Evolutionary conservation across 2,113 vertebrate genomes (phyloP), one percentile per base, ranked within the genome.

Genomic region (Nothobranchius kuhntae): DNA sequence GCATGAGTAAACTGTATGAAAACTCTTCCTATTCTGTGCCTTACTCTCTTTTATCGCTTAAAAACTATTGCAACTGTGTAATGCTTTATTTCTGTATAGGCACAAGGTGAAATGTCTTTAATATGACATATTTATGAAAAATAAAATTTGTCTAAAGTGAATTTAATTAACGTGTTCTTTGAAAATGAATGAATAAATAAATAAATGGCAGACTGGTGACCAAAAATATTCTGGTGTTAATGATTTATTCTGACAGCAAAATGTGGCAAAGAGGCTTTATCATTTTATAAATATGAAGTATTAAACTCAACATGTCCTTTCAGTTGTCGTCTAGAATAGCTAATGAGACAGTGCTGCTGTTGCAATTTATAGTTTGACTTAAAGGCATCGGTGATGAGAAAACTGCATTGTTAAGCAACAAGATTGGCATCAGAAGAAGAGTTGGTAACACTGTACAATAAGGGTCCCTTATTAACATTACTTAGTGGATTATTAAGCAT

Each of bases 41-140:
- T 97, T 96, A 95, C 89, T 93, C 90, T 92, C 80, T 90, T 92
- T 92, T 92, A 93, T 90, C 91, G 69, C 84, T 94, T 92, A 78
- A 93, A 92, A 88, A 64, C 56, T 53, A 62, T 89, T 71, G 57
- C 90, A 91, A 82, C 58, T 87, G 90, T 85, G 89, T 89, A 74
- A 87, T 65, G 75, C 47, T 30, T 87, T 7, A 6, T 40, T 85
- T 70, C 75, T 85, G 69, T 83, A 73, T 86, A 78, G 91, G 89
- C 89, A 89, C 88, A 92, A 91, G 79, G 87, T 93, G 86, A 89
- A 91, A 84, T 87, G 76, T 89, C 87, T 91, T 89, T 89, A 89
- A 91, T 89, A 92, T 84, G 82, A 84, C 80, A 86, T 95, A 93
- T 93, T 93, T 93, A 93, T 93, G 89, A 87, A 90, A 89, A 89